These are phyloP conservation scores for Microcebus griseorufus DNA, from an alignment of 2,113 vertebrate genomes.

Conservation along the genomic window DNA sequence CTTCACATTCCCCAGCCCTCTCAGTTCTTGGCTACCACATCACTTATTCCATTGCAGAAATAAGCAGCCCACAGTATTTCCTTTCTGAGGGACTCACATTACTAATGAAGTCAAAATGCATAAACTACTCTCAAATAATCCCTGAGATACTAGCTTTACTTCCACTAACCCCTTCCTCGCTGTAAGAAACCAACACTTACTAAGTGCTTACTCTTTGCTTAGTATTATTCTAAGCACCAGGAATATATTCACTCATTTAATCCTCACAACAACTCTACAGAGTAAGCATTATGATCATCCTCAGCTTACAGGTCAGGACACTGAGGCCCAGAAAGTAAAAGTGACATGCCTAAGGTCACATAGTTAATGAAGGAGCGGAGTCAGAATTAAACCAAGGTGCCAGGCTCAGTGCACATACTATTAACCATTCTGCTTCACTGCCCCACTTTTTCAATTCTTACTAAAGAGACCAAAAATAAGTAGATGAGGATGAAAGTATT, in stretches of 20 bases:
- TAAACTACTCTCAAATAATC: not conserved
- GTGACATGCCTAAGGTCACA: not conserved
- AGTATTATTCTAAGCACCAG: not conserved
- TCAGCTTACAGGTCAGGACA: not conserved
- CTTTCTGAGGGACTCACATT: not conserved
- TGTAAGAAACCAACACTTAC: not conserved
- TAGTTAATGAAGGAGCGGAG: not conserved
- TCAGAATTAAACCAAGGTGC: not conserved
- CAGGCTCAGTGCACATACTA: not conserved
- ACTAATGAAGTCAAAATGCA: not conserved
- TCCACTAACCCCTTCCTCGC: not conserved
- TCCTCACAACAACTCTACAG: not conserved
- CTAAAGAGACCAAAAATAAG: not conserved
- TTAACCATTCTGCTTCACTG: not conserved
- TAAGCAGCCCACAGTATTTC: not conserved
- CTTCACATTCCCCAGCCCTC: too few species aligned
- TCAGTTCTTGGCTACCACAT: not conserved
- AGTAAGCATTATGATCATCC: not conserved
- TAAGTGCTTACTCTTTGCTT: not conserved
- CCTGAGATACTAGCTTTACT: not conserved
- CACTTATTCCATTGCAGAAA: not conserved
- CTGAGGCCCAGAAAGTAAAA: not conserved
- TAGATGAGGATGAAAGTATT: not conserved
- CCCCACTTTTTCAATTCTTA: not conserved
- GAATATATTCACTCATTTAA: not conserved